A percentile compares a stretch with the other conserved stretches of the same genome.
These are phyloP conservation scores for Origma solitaria DNA, from an alignment of 2,113 vertebrate genomes.

Conservation along the genomic window DNA sequence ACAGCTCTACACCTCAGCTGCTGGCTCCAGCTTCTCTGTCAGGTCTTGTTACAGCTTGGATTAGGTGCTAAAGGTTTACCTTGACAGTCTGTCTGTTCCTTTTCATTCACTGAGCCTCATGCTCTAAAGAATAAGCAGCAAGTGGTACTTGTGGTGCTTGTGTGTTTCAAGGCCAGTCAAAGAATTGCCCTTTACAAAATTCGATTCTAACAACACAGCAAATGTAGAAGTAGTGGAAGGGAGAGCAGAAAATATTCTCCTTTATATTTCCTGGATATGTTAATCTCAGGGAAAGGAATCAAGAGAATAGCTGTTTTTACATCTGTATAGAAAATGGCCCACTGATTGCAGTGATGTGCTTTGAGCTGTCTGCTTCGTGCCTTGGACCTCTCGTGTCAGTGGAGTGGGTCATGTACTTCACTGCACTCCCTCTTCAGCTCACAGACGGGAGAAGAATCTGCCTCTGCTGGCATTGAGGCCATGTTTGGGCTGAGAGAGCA, in stretches of 20 bases:
- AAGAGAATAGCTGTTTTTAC: not conserved
- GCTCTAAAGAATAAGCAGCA: not conserved
- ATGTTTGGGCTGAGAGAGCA: not conserved
- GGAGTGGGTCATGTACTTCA: rapidly evolving
- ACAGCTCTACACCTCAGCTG: not conserved
- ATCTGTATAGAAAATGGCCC: not conserved
- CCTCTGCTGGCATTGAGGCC: not conserved
- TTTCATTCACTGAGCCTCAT: not conserved
- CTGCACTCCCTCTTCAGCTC: not conserved
- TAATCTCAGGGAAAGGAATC: not conserved
- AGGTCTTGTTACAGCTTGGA: not conserved
- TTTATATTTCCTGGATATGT: not conserved
- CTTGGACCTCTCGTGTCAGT: not conserved
- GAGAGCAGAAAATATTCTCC: not conserved
- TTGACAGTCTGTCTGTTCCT: not conserved
- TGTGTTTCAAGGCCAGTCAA: not conserved
- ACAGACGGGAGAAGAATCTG: not conserved
- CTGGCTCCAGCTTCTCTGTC: not conserved
- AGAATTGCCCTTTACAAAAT: not conserved
- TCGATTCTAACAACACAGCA: not conserved
- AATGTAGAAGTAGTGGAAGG: not conserved
- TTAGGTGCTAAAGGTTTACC: not conserved
- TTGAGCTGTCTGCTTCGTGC: not conserved
- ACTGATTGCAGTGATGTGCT: not conserved
- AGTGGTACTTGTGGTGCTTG: not conserved